Base-by-base conservation (phyloP, 2,113 vertebrate species). In the Physeter macrocephalus region DNA sequence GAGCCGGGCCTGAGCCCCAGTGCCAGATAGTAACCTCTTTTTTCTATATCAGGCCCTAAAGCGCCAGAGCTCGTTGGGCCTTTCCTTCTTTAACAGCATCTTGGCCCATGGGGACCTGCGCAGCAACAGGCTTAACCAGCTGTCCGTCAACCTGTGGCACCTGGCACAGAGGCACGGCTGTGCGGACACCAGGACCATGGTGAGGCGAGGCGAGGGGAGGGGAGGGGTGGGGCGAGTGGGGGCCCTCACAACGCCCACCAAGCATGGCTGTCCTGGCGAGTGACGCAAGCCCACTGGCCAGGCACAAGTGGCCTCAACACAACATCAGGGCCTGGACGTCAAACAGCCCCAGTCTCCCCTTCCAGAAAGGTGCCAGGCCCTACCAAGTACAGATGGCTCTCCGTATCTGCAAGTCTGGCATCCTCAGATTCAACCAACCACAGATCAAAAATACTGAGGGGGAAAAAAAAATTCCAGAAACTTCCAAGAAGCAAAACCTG, bases 111-210 rank as follows among this genome's bases (percentile, higher is more conserved):
- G 99, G 2, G 99, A 99, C 97, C 98, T 99, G 64, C 98, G 99
- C 4, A 99, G 99, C 98, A 99, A 99, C 98, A 99, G 99, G 97
- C 99, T 99, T 84, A 99, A 99, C 97, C 99, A 99, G 98, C 99
- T 99, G 18, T 98, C 99, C 0, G 99, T 99, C 90, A 99, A 99
- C 90, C 99, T 99, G 97, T 99, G 99, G 99, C 99, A 99, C 92
- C 99, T 99, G 66, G 99, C 99, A 74, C 99, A 99, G 98, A 99
- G 99, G 93, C 99, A 99, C 0, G 99, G 99, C 96, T 98, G 98
- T 98, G 99, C 99, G 0, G 99, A 99, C 93, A 99, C 99, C 3
- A 99, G 99, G 66, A 98, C 98, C 78, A 99, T 99, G 91, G 99
- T 99, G 98, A 99, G 99, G 85, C 75, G 3, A 15, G 91, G 99